Base-by-base conservation (phyloP, 2,888 invertebrate species). In the Catocala sponsa region DNA sequence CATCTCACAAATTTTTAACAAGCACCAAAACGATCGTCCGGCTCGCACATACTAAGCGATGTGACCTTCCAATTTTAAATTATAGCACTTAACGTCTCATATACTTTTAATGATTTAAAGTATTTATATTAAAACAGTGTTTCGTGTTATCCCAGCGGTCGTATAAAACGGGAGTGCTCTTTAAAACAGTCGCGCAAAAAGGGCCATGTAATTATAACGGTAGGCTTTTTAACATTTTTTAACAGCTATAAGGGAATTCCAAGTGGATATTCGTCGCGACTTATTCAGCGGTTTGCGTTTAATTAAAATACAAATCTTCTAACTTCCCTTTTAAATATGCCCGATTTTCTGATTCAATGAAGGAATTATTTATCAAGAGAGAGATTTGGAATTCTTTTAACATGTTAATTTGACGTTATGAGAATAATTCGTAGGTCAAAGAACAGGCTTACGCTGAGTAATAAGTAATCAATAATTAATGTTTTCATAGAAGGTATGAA, bases 201-300 rank as follows among this genome's bases (percentile, higher is more conserved):
- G 81, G 76, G 76, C 67, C 65, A 72, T 71, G 79, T 78, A 78
- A 81, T 81, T 78, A 80, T 77, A 74, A 72, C 68, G 65, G 70
- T 55, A 69, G 73, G 71, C 74, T 76, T 78, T 81, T 80, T 74
- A 79, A 75, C 79, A 79, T 81, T 81, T 80, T 73, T 76, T 79
- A 79, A 76, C 72, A 72, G 76, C 65, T 72, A 57, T 68, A 77
- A 68, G 59, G 63, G 64, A 75, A 73, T 72, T 69, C 73, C 62
- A 74, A 80, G 75, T 78, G 70, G 78, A 73, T 72, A 78, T 79
- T 71, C 70, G 70, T 74, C 69, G 62, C 71, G 68, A 72, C 64
- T 76, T 68, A 67, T 65, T 68, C 65, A 63, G 58, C 53, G 59
- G 67, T 67, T 65, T 67, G 56, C 51, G 53, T 65, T 68, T 71